Conservation (phyloP, 2,797 vertebrate genomes). For the Nasua narica region DNA sequence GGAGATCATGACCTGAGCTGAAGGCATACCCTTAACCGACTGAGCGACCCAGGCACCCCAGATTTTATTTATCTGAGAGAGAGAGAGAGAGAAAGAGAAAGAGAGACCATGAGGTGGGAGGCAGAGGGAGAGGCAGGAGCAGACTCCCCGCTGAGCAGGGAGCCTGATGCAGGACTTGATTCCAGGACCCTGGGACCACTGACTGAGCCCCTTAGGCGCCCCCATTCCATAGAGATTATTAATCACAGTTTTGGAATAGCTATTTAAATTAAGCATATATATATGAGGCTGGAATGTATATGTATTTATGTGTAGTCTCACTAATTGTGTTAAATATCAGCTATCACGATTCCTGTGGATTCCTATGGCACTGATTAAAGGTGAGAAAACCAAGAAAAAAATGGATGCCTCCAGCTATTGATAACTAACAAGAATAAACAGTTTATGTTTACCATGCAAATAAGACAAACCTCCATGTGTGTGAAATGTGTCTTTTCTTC, state of each 20-base stretch:
- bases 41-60: not conserved
- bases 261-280: not conserved
- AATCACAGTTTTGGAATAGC: not conserved
- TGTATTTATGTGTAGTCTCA: not conserved
- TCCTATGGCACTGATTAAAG: not conserved
- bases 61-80: not conserved
- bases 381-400: not conserved
- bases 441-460: not conserved
- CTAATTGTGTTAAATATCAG: not conserved
- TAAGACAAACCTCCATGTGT: not conserved
- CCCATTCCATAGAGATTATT: not conserved
- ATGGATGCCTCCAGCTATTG: not conserved
- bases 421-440: not conserved
- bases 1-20: not conserved
- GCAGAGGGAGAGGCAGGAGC: not conserved
- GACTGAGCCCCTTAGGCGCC: not conserved
- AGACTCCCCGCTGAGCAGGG: not conserved
- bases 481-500: conserved; percentile 38
- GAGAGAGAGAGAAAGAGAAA: no score
- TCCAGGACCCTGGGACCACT: not conserved
- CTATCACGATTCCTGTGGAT: not conserved
- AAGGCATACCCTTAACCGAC: not conserved
- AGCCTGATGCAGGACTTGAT: not conserved
- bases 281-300: not conserved
- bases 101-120: not conserved